Evolutionary conservation across 2,113 vertebrate species (phyloP).

Genomic region (Dendrocopos noguchii): DNA sequence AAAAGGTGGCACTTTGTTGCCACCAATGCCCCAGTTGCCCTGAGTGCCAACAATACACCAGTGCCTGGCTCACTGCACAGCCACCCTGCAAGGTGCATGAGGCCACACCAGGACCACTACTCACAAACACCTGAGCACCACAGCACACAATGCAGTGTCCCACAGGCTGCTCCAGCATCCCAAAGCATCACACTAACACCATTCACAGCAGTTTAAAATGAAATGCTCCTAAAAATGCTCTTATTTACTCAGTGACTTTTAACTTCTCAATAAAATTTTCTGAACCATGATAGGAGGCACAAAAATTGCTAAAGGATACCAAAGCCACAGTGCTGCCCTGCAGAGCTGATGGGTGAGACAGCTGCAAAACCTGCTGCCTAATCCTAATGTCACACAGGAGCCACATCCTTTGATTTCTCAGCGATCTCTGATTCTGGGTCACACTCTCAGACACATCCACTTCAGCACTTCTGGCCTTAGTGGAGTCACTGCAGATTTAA

Average conservation of each 20-base stretch:
- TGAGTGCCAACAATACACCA: not conserved
- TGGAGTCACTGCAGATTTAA: not conserved
- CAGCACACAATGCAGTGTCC: accelerated
- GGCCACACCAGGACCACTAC: not conserved
- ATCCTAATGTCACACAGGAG: not conserved
- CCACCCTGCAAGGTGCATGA: not conserved
- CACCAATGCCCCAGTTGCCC: not conserved
- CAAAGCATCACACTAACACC: not conserved
- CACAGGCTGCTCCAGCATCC: not conserved
- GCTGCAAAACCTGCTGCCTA: not conserved
- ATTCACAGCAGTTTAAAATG: not conserved
- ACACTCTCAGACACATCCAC: not conserved
- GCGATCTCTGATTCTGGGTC: not conserved
- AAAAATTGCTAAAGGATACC: not conserved
- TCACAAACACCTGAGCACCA: not conserved
- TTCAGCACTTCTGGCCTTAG: not conserved
- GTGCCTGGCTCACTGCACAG: not conserved
- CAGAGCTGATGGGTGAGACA: not conserved
- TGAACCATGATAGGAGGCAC: not conserved
- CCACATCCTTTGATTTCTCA: not conserved
- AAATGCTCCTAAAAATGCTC: not conserved
- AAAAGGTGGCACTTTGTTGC: not conserved
- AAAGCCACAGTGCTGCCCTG: not conserved
- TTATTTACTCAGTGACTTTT: not conserved
- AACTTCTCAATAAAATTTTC: not conserved